These are phyloP conservation scores for Scaptomyza pallida DNA, from an alignment of 1,140 invertebrate genomes.

Conservation along the genomic window DNA sequence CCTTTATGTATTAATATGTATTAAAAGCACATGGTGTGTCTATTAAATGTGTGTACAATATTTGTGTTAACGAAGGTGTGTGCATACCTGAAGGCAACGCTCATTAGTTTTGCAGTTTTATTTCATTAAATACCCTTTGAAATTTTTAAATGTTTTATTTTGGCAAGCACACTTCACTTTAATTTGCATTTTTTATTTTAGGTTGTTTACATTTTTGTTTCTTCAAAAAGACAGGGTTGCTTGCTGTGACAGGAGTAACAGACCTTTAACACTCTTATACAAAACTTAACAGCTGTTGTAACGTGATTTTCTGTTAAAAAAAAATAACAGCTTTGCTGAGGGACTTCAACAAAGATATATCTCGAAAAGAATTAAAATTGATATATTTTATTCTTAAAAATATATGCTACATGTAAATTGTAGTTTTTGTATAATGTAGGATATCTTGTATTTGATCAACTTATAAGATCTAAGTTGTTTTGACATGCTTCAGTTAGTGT, in stretches of 20 bases:
- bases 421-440: neutral
- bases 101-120: conserved; percentile 11
- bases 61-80: conserved; percentile 8
- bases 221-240: too few relatives aligned
- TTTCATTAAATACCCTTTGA: conserved; percentile 18
- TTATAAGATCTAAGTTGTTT: neutral
- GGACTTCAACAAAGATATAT: too few relatives aligned
- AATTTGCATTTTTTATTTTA: too few relatives aligned
- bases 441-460: neutral
- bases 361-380: too few relatives aligned
- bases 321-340: neutral
- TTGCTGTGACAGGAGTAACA: neutral
- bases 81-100: conserved; percentile 26
- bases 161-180: neutral
- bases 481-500: neutral
- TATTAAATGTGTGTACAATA: neutral
- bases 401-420: too few relatives aligned
- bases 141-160: neutral
- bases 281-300: too few relatives aligned
- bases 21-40: conserved; percentile 46
- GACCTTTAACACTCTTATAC: neutral
- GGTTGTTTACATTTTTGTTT: too few relatives aligned
- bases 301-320: neutral
- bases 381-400: too few relatives aligned
- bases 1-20: conserved; percentile 25